phyloP scores from a whole-genome alignment of 1,140 invertebrate species.

The Drosophila trapezifrons region DNA sequence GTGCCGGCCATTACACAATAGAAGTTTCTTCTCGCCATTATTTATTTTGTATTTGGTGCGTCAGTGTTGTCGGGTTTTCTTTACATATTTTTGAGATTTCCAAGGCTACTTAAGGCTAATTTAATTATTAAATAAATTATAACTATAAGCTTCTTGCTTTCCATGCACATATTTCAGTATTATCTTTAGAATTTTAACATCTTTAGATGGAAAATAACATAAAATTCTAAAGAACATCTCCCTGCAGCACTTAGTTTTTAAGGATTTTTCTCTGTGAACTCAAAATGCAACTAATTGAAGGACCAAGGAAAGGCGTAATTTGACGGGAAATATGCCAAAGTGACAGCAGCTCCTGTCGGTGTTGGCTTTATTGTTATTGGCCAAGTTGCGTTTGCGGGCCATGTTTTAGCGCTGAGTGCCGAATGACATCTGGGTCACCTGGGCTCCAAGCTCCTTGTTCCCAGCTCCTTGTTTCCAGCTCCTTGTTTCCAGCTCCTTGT shows the following conservation, averaged over 20 bases:
- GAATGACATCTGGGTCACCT: constrained; percentile 81
- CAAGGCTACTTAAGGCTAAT: not conserved
- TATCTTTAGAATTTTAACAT: too few relatives aligned
- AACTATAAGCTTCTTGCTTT: too few relatives aligned
- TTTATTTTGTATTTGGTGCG: constrained; percentile 26
- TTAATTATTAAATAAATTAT: too few relatives aligned
- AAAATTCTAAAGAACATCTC: not conserved
- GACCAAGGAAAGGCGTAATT: not conserved
- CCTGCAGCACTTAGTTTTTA: not conserved
- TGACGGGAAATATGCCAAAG: constrained; percentile 30
- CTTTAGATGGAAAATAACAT: too few relatives aligned
- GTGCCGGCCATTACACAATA: constrained; percentile 76
- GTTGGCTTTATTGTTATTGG: constrained; percentile 78
- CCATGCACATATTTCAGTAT: too few relatives aligned
- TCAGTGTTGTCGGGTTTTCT: constrained; percentile 11
- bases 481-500: not conserved
- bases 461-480: constrained; percentile 3
- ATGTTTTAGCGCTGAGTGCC: constrained; percentile 70
- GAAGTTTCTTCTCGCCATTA: constrained; percentile 41
- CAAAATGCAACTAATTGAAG: constrained; percentile 4
- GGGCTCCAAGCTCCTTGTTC: constrained; percentile 19
- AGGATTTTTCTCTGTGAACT: not conserved
- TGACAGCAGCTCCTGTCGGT: constrained; percentile 32
- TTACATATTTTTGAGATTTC: not conserved
- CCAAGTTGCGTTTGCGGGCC: constrained; percentile 52